A percentile compares a stretch with the other conserved stretches of the same genome.
Conservation (phyloP, 2,113 vertebrate species). For the Bos indicus region DNA sequence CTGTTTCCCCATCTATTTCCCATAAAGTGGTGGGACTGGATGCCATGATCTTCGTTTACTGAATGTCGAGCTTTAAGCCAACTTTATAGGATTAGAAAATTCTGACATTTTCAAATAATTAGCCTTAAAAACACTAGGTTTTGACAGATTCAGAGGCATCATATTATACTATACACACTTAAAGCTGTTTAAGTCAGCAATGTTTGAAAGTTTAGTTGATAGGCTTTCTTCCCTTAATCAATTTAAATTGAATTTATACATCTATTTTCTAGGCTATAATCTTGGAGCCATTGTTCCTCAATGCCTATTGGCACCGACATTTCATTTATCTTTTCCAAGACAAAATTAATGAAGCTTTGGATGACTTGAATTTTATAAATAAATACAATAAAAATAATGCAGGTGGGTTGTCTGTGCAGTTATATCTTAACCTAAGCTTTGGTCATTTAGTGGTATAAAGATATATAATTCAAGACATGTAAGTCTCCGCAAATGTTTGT, state of each 20-base stretch:
- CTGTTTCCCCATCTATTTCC: too few relatives aligned
- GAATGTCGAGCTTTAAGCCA: too few relatives aligned
- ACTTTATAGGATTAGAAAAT: not conserved
- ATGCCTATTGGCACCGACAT: slow-evolving; percentile 85
- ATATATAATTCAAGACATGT: not conserved
- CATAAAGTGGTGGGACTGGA: too few relatives aligned
- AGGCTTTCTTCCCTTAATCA: slow-evolving; percentile 8
- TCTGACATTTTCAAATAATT: slow-evolving; percentile 12
- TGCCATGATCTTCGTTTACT: too few relatives aligned
- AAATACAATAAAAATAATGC: slow-evolving; percentile 79
- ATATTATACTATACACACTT: not conserved
- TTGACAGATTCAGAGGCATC: not conserved
- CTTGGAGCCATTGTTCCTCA: slow-evolving; percentile 79
- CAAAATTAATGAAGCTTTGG: slow-evolving; percentile 77
- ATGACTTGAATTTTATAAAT: slow-evolving; percentile 82
- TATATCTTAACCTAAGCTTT: slow-evolving; percentile 1
- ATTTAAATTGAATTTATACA: slow-evolving; percentile 21
- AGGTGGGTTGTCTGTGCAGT: slow-evolving; percentile 67
- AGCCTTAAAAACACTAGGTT: not conserved
- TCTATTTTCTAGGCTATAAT: slow-evolving; percentile 77
- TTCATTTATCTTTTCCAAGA: slow-evolving; percentile 84
- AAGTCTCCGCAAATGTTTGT: not conserved
- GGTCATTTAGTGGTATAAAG: not conserved
- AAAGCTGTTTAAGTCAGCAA: not conserved
- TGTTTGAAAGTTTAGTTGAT: slow-evolving; percentile 17